Base-by-base conservation (phyloP, 2,797 vertebrate species). In the Enteromius thamalakanensis region DNA sequence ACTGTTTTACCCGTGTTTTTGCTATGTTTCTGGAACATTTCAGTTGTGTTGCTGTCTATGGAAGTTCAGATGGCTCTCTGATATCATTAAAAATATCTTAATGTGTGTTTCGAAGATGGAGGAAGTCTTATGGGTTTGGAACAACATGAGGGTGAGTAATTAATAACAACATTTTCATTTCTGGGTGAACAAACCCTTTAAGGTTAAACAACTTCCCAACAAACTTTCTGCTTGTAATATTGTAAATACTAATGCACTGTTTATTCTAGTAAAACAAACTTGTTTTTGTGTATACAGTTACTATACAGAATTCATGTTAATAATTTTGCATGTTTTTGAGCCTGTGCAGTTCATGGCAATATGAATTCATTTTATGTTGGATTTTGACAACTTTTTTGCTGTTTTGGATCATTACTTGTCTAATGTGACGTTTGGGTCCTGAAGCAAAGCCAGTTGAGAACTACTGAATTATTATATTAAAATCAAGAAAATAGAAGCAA, bases 371-470 rank as follows among this genome's bases (percentile, higher is more conserved):
- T 55, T 55, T 3, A 37, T 37, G 21, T 55, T 23, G 32, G 17
- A 53, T 74, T 51, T 74, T 12, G 12, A 21, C 26, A 49, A 49
- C 17, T 19, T 51, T 32, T 71, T 71, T 49, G 8, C 19, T 51
- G 15, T 72, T 32, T 51, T 34, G 47, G 47, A 19, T 29, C 47
- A 72, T 21, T 72, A 51, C 17, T 51, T 51, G 17, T 34, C 26
- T 51, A 72, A 51, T 51, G 26, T 51, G 11, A 72, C 32, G 70
- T 72, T 1, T 72, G 26, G 47, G 47, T 34, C 47, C 26, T 72
- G 45, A 51, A 53, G 10, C 71, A 53, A 53, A 74, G 32, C 29
- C 45, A 34, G 49, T 72, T 72, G 26, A 74, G 49, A 74, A 34
- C 10, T 53, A 76, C 53, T 40, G 51, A 76, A 9, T 40, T 17